A percentile compares a stretch with the other conserved stretches of the same genome.
Evolutionary conservation across 2,888 invertebrate species (phyloP).

Genomic region (Neoaliturus tenellus): DNA sequence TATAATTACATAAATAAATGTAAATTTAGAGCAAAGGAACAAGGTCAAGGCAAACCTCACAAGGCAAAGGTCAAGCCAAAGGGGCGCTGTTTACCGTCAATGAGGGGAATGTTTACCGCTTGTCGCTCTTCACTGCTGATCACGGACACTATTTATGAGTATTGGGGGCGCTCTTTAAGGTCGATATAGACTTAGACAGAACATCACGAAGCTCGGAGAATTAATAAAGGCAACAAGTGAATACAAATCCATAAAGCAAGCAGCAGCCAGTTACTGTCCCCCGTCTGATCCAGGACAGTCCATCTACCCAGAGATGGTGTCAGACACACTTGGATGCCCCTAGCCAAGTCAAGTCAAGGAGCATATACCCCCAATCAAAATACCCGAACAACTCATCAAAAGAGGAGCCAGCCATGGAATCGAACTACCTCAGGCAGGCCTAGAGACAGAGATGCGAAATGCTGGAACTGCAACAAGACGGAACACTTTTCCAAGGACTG

Average conservation of each 20-base stretch:
- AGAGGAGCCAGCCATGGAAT: not conserved
- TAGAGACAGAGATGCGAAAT: not conserved
- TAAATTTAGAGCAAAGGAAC: no score
- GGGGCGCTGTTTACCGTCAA: no score
- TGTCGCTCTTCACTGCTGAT: no score
- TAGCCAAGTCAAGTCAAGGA: not conserved
- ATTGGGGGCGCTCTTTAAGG: no score
- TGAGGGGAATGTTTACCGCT: no score
- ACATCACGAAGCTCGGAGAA: not conserved
- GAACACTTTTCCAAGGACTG: not conserved
- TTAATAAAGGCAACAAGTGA: not conserved
- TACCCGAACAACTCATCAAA: not conserved
- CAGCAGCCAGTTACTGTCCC: not conserved
- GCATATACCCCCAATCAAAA: not conserved
- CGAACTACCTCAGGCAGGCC: not conserved
- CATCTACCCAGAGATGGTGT: not conserved
- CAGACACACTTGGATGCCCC: not conserved
- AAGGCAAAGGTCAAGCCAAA: no score
- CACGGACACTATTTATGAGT: no score
- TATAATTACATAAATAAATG: no score
- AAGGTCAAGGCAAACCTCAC: no score
- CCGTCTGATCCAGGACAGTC: not conserved
- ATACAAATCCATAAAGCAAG: not conserved
- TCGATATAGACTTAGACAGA: no score
- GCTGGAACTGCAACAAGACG: not conserved